Percentiles rank a stretch among this genome's conserved stretches.
Evolutionary conservation across 2,113 vertebrate genomes (phyloP).

Genomic region (Asarcornis scutulata): DNA sequence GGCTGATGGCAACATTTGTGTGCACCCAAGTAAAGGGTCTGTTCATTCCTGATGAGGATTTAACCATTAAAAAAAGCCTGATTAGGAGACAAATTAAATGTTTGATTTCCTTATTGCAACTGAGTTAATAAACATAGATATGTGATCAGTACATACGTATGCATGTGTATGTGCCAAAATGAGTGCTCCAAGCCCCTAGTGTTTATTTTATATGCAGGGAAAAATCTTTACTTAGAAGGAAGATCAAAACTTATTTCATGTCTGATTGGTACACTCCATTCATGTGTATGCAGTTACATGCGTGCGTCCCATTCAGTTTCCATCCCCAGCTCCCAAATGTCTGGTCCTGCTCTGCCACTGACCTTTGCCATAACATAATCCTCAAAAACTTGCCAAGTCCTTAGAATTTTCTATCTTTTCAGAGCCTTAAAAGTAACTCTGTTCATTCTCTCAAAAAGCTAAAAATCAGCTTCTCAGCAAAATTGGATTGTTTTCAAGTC

Average conservation of each 20-base stretch:
- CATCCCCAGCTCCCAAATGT: neutral
- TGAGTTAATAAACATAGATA: neutral
- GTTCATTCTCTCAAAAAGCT: neutral
- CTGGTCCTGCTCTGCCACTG: neutral
- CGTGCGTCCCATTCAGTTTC: neutral
- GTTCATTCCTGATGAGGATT: neutral
- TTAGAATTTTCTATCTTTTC: neutral
- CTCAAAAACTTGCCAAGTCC: neutral
- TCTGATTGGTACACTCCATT: neutral
- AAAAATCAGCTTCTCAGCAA: neutral
- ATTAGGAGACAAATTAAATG: neutral
- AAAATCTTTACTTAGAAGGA: neutral
- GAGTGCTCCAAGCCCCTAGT: neutral
- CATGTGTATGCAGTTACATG: neutral
- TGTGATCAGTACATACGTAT: neutral
- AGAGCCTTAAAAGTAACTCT: neutral
- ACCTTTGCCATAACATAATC: neutral
- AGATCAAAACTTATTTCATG: neutral
- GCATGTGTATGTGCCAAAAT: neutral
- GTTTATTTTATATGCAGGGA: neutral
- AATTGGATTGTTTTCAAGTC: neutral
- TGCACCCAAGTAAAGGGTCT: neutral
- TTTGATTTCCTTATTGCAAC: neutral
- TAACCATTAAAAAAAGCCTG: neutral
- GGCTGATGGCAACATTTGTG: fast-evolving